Conservation (phyloP, 35 echinoderm and acorn worm genomes). For the Heliocidaris tuberculata region DNA sequence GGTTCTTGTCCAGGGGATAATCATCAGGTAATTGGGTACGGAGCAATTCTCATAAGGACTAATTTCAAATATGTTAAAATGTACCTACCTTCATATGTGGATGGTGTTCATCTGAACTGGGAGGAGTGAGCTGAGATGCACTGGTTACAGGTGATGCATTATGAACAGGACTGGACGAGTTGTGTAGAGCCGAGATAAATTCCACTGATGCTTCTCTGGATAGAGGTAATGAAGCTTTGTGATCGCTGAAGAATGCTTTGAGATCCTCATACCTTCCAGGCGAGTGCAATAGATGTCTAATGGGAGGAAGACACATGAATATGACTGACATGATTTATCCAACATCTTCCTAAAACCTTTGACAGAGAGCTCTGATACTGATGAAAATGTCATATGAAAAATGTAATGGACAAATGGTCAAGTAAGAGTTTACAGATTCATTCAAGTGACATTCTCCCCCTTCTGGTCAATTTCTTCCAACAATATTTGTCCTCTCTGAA, state of each 20-base stretch:
- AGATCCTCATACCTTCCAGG: slow-evolving; percentile 78
- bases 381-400: too few species aligned
- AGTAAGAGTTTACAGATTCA: too few species aligned
- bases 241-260: slow-evolving; percentile 75
- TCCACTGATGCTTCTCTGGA: slow-evolving; percentile 56
- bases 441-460: too few species aligned
- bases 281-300: slow-evolving; percentile 77
- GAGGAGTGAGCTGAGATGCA: slow-evolving; percentile 37
- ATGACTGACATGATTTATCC: too few species aligned
- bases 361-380: too few species aligned
- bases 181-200: slow-evolving; percentile 35
- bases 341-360: too few species aligned
- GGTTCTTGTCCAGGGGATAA: too few species aligned
- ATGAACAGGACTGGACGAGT: neutral
- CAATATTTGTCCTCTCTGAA: too few species aligned
- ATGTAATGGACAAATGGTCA: too few species aligned
- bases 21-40: too few species aligned
- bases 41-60: too few species aligned
- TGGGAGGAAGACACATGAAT: neutral
- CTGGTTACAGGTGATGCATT: slow-evolving; percentile 24
- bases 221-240: slow-evolving; percentile 64
- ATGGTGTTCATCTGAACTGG: slow-evolving; percentile 46
- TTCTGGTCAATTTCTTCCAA: too few species aligned
- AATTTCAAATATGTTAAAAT: neutral
- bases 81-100: slow-evolving; percentile 70